Percentiles rank a stretch among this genome's conserved stretches.
Conservation (phyloP, 2,888 invertebrate species). For the Apomyelois bistriatella region DNA sequence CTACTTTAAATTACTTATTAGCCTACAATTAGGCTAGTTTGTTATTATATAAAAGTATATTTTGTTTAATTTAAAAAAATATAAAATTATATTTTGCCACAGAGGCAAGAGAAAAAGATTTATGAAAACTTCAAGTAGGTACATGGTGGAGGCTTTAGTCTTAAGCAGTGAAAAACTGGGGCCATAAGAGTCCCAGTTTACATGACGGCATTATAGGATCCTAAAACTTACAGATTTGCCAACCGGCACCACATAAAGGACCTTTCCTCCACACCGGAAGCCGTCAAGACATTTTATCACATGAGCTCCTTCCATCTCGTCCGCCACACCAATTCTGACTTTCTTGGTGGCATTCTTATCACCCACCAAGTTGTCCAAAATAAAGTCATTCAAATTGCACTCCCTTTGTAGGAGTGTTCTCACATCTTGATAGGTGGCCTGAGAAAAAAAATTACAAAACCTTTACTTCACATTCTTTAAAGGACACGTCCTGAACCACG, state of each 20-base stretch:
- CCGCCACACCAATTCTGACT: constrained; percentile 55
- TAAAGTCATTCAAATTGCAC: constrained; percentile 58
- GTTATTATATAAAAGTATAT: too few relatives aligned
- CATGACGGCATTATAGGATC: too few relatives aligned
- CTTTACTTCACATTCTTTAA: background rate
- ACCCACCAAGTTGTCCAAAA: constrained; percentile 51
- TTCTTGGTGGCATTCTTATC: constrained; percentile 52
- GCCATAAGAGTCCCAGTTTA: too few relatives aligned
- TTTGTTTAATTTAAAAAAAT: too few relatives aligned
- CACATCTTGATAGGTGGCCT: constrained; percentile 61
- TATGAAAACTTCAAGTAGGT: too few relatives aligned
- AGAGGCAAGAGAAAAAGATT: too few relatives aligned
- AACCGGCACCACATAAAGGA: constrained; percentile 48
- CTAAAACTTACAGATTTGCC: constrained; percentile 41
- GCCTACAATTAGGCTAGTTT: too few relatives aligned
- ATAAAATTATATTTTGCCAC: too few relatives aligned
- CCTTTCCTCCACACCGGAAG: constrained; percentile 43
- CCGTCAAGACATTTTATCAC: constrained; percentile 59
- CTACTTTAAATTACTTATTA: too few relatives aligned
- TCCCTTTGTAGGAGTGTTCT: constrained; percentile 54
- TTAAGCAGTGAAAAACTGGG: too few relatives aligned
- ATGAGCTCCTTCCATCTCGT: constrained; percentile 50
- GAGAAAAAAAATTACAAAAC: constrained; percentile 21
- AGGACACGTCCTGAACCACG: too few relatives aligned
- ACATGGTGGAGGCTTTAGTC: too few relatives aligned